phyloP scores from a whole-genome alignment of 2,113 vertebrate genomes.

The Tragelaphus imberbis region DNA sequence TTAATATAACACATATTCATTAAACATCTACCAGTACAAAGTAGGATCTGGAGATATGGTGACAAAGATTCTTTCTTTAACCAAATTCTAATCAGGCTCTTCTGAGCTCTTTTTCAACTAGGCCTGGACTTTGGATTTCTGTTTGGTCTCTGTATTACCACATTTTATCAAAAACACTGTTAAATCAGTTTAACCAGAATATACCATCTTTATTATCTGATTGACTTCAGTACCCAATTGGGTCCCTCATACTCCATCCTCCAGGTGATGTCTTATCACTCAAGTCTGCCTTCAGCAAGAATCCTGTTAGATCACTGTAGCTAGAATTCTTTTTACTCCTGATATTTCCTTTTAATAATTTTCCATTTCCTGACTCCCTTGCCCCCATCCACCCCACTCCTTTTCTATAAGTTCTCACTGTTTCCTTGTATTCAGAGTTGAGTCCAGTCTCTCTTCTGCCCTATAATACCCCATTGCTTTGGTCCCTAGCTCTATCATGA shows the following conservation, averaged over 20 bases:
- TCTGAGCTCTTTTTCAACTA: neutral
- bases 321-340: neutral
- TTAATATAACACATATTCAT: neutral
- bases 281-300: neutral
- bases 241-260: neutral
- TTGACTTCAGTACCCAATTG: neutral
- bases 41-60: neutral
- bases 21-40: neutral
- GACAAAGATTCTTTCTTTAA: neutral
- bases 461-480: neutral
- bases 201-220: neutral
- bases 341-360: neutral
- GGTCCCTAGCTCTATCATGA: neutral
- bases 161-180: neutral
- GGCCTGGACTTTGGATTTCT: neutral
- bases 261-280: neutral
- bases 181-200: neutral
- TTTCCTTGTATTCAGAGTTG: neutral
- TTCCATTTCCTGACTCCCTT: neutral
- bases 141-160: neutral
- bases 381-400: neutral
- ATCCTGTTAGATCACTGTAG: neutral
- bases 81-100: neutral
- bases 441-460: neutral
- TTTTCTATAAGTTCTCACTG: neutral